Evolutionary conservation across 1,140 invertebrate genomes (phyloP).

Genomic region (Mycetomoellerius zeteki): DNA sequence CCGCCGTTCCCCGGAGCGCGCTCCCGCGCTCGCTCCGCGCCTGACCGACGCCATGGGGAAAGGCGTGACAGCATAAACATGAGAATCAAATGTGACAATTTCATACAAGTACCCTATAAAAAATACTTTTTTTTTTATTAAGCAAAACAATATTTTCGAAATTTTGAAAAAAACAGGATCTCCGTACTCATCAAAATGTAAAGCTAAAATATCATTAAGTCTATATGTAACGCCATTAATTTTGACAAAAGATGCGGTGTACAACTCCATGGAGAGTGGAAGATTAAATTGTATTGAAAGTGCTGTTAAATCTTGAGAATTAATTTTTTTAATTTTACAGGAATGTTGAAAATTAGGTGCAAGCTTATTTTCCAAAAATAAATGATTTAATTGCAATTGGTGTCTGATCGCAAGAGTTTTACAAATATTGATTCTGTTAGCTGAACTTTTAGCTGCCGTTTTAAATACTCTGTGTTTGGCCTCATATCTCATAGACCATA

Average conservation of each 20-base stretch:
- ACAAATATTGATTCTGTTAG: conserved; percentile 29
- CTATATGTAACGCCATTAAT: background rate
- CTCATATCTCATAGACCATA: conserved; percentile 17
- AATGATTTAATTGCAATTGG: conserved; percentile 22
- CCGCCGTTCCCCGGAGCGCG: too few species aligned
- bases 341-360: conserved; percentile 11
- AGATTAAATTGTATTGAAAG: conserved; percentile 15
- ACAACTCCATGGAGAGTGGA: background rate
- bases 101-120: too few species aligned
- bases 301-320: background rate
- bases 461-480: conserved; percentile 20
- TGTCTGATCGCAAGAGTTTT: conserved; percentile 12
- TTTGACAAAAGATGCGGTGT: background rate
- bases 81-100: too few species aligned
- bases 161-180: conserved; percentile 11
- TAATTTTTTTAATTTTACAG: background rate
- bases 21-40: too few species aligned
- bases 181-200: conserved; percentile 6
- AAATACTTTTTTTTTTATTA: too few species aligned
- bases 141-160: background rate
- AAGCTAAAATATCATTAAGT: background rate
- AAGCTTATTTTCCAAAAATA: conserved; percentile 21
- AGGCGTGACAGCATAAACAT: too few species aligned
- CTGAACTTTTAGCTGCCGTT: conserved; percentile 24
- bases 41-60: too few species aligned